Percentiles rank a stretch among this genome's conserved stretches.
Evolutionary conservation across 1,140 invertebrate genomes (phyloP).

Genomic region (Holcopasites calliopsidis): DNA sequence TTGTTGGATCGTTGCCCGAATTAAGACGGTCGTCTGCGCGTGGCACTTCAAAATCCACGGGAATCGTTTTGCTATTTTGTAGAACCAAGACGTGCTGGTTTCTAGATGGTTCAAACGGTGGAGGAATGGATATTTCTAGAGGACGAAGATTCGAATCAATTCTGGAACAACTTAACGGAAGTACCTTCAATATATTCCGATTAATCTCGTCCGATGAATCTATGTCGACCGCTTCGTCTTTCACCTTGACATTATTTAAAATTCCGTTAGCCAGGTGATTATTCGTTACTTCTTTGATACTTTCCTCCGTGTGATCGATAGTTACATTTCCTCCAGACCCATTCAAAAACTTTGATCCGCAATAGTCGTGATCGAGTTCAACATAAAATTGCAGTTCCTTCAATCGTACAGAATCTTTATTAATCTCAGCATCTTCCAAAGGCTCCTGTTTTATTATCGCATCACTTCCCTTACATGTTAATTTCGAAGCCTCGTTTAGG

Average conservation of each 20-base stretch:
- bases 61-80: constrained; percentile 66
- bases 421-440: not conserved
- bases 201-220: constrained; percentile 21
- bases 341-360: not conserved
- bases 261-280: not conserved
- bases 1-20: not conserved
- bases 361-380: constrained; percentile 60
- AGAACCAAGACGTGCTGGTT: constrained; percentile 66
- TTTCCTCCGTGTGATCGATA: constrained; percentile 55
- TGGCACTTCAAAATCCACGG: constrained; percentile 44
- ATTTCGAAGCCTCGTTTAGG: not conserved
- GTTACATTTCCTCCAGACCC: constrained; percentile 68
- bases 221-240: not conserved
- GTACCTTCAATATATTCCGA: constrained; percentile 2
- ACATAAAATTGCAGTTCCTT: constrained; percentile 7
- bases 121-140: constrained; percentile 69
- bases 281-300: not conserved
- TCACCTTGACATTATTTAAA: not conserved
- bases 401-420: not conserved
- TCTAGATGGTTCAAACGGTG: constrained; percentile 50
- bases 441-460: not conserved
- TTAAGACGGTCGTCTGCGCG: not conserved
- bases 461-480: not conserved
- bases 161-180: constrained; percentile 27
- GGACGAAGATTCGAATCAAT: constrained; percentile 60